Conservation (phyloP, 2,888 invertebrate genomes). For the Drosophila buzzatii region DNA sequence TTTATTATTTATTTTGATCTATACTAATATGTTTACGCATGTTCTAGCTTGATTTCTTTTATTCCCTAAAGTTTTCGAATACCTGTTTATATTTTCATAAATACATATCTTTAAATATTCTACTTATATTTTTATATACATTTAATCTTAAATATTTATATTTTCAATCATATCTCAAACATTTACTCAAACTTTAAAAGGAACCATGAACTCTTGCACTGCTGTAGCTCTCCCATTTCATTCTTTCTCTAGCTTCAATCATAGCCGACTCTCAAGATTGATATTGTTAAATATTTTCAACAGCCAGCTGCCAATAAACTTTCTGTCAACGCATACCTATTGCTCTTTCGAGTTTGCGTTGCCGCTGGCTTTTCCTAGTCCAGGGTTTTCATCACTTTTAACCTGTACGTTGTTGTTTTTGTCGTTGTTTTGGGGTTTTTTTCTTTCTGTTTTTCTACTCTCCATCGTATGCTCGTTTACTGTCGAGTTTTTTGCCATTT, state of each 20-base stretch:
- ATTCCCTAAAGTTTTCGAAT: too few species aligned
- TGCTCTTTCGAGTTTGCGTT: constrained; percentile 5
- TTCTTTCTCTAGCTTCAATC: constrained; percentile 1
- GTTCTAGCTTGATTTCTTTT: too few species aligned
- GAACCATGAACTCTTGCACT: neutral
- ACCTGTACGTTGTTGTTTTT: constrained; percentile 26
- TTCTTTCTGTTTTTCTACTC: neutral
- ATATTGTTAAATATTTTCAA: constrained; percentile 53
- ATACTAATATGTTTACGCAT: too few species aligned
- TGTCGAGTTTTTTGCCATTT: constrained; percentile 72
- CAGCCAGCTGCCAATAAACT: constrained; percentile 43
- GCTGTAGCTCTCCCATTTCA: neutral
- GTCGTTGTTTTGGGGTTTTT: neutral
- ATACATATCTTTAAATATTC: too few species aligned
- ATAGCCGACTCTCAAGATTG: constrained; percentile 23
- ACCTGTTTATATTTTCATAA: too few species aligned
- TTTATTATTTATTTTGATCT: too few species aligned
- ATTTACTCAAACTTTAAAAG: too few species aligned
- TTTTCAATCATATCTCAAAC: too few species aligned
- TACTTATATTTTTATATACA: too few species aligned
- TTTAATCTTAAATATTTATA: too few species aligned
- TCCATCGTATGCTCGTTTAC: constrained; percentile 39
- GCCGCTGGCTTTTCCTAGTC: constrained; percentile 20
- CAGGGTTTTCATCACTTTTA: constrained; percentile 52
- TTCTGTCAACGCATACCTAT: constrained; percentile 18